Evolutionary conservation across 2,113 vertebrate genomes (phyloP), one percentile per base, ranked within the genome.

Genomic region (Cisticola juncidis): DNA sequence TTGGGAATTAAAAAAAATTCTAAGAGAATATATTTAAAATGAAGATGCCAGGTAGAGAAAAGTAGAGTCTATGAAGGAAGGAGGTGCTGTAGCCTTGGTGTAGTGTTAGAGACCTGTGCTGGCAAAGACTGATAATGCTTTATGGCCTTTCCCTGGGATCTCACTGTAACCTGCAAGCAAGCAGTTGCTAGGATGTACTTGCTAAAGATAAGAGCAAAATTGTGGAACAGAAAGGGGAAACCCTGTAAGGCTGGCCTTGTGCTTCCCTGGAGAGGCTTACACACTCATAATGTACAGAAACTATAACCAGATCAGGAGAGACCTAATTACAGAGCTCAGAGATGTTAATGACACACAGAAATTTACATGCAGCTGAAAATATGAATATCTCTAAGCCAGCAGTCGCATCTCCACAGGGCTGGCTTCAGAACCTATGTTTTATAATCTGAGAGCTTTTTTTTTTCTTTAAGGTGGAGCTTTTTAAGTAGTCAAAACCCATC

Each of bases 281-380:
- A 24, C 60, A 92, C 94, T 97, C 86, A 53, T 92, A 96, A 88
- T 45, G 94, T 96, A 96, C 91, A 85, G 95, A 97, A 97, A 94
- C 95, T 92, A 97, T 97, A 98, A 97, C 97, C 97, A 95, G 97
- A 97, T 97, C 98, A 98, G 96, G 94, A 97, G 96, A 97, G 96
- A 95, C 98, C 98, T 98, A 98, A 98, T 98, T 98, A 98, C 96
- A 97, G 97, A 98, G 96, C 98, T 95, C 83, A 64, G 95, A 97
- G 97, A 98, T 98, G 98, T 98, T 98, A 98, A 98, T 98, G 97
- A 97, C 98, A 97, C 96, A 83, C 95, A 97, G 96, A 98, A 98
- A 98, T 98, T 98, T 98, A 97, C 97, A 98, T 97, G 97, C 95
- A 48, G 94, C 96, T 97, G 96, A 97, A 98, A 98, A 96, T 97